Conservation (phyloP, 2,797 vertebrate genomes). For the Gallinago stenura region DNA sequence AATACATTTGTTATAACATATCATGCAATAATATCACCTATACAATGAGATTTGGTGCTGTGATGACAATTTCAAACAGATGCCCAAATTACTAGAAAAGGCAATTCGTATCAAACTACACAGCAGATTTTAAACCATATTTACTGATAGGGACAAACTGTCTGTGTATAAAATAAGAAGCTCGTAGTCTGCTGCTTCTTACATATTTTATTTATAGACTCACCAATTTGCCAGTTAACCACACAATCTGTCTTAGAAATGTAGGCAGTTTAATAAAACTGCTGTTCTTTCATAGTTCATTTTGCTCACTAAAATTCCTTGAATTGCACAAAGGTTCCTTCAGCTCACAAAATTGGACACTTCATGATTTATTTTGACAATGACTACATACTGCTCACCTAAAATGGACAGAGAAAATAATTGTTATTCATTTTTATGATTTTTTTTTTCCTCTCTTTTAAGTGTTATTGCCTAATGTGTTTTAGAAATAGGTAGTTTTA, state of each 20-base stretch:
- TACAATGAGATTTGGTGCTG: not conserved
- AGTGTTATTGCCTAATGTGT: not conserved
- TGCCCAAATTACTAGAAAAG: not conserved
- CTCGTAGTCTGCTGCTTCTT: not conserved
- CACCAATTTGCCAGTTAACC: slow-evolving; percentile 25
- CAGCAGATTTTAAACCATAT: not conserved
- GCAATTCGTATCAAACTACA: not conserved
- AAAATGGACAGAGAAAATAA: not conserved
- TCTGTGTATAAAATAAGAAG: not conserved
- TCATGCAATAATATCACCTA: not conserved
- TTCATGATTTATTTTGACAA: not conserved
- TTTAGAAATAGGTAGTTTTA: slow-evolving; percentile 6
- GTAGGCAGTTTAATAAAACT: slow-evolving; percentile 21
- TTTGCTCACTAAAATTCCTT: not conserved
- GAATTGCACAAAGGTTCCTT: not conserved
- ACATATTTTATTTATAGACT: slow-evolving; percentile 42
- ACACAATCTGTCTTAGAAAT: slow-evolving; percentile 34
- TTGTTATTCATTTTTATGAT: not conserved
- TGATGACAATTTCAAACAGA: not conserved
- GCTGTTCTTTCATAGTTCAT: not conserved
- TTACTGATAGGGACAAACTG: not conserved
- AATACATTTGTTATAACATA: not conserved
- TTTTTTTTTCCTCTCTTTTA: not conserved
- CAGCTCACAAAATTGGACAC: not conserved
- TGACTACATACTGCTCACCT: not conserved